Evolutionary conservation across 30 jellyfish, hydroid and myxozoan genomes (phyloP).

Genomic region (Chironex yamaguchii): DNA sequence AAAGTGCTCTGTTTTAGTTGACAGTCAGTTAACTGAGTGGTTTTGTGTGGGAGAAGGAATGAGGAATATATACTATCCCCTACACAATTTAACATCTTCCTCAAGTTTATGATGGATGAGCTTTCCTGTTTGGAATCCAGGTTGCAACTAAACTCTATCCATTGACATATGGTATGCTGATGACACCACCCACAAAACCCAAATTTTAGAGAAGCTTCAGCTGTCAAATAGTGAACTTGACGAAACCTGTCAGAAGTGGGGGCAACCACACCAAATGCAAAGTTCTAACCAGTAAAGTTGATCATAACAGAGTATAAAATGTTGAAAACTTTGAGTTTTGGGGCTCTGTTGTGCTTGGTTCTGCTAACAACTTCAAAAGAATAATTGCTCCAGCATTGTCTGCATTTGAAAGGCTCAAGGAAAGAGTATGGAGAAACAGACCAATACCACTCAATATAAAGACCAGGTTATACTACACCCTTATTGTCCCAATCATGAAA

Average conservation of each 20-base stretch:
- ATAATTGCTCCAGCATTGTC: constrained; percentile 42
- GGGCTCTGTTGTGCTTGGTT: constrained; percentile 26
- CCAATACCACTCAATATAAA: not conserved
- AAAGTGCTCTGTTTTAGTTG: no score
- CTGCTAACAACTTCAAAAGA: constrained; percentile 8
- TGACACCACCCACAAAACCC: constrained; percentile 39
- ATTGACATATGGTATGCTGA: constrained; percentile 61
- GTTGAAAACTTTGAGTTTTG: constrained; percentile 51
- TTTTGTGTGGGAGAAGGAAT: no score
- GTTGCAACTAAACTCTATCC: not conserved
- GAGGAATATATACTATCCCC: no score
- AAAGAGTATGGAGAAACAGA: constrained; percentile 14
- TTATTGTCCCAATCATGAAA: constrained; percentile 50
- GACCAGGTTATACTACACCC: constrained; percentile 20
- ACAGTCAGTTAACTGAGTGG: no score
- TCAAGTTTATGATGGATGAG: constrained; percentile 59
- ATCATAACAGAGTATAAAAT: constrained; percentile 21
- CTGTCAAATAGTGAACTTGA: constrained; percentile 29
- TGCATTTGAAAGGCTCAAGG: constrained; percentile 28
- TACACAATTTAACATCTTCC: constrained; percentile 45
- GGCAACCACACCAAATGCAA: constrained; percentile 53
- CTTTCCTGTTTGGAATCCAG: not conserved
- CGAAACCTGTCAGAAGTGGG: constrained; percentile 43
- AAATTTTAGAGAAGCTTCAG: constrained; percentile 16
- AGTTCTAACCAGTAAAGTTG: constrained; percentile 14